These are phyloP conservation scores for Pyralis farinalis DNA, from an alignment of 2,888 invertebrate genomes.

Conservation along the genomic window DNA sequence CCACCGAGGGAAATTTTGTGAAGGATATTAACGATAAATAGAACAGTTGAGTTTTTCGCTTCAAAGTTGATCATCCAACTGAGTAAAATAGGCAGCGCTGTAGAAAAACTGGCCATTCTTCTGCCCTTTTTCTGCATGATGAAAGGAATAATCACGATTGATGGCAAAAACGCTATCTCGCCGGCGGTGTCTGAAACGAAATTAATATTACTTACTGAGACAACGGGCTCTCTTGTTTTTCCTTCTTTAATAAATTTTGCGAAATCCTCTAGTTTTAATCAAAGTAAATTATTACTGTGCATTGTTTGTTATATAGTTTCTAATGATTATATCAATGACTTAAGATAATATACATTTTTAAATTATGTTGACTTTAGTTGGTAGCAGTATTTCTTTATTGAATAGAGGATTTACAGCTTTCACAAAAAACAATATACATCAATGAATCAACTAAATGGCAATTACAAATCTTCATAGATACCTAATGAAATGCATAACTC, in stretches of 20 bases:
- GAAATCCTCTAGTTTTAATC: conserved; percentile 1
- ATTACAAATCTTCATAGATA: too few relatives aligned
- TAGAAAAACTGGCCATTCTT: conserved; percentile 20
- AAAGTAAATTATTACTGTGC: neutral
- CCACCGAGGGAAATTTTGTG: conserved; percentile 25
- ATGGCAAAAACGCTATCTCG: conserved; percentile 25
- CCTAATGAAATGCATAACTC: too few relatives aligned
- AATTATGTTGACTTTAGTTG: too few relatives aligned
- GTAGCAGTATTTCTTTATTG: too few relatives aligned
- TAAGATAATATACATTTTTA: too few relatives aligned
- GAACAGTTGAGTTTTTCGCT: conserved; percentile 10
- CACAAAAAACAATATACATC: too few relatives aligned
- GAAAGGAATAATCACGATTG: conserved; percentile 26
- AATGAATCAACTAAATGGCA: too few relatives aligned
- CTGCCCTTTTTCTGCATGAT: conserved; percentile 27
- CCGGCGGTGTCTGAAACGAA: conserved; percentile 25
- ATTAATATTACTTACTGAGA: conserved; percentile 22
- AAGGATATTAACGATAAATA: conserved; percentile 20
- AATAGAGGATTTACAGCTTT: too few relatives aligned
- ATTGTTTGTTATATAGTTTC: too few relatives aligned
- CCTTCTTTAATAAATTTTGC: conserved; percentile 13
- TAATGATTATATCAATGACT: too few relatives aligned
- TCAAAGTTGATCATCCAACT: conserved; percentile 24
- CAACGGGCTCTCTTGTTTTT: conserved; percentile 14
- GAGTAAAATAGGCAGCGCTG: conserved; percentile 22